These are phyloP conservation scores for Adrianichthys oophorus DNA, from an alignment of 2,797 vertebrate genomes.

Conservation along the genomic window DNA sequence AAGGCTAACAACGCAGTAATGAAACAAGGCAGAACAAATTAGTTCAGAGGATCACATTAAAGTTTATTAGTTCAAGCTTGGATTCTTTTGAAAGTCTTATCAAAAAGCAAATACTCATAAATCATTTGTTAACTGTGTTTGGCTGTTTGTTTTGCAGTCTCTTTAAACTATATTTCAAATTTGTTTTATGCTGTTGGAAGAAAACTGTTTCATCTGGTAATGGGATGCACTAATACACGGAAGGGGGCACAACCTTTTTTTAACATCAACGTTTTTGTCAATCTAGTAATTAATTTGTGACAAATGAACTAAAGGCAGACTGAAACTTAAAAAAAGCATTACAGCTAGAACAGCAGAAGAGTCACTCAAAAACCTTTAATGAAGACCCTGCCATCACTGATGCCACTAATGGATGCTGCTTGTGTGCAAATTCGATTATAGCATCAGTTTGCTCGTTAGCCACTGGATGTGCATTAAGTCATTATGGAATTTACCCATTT, in stretches of 20 bases:
- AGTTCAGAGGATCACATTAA: conserved; percentile 4
- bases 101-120: conserved; percentile 8
- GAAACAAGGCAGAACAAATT: conserved; percentile 1
- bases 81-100: conserved; percentile 1
- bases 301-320: conserved; percentile 1
- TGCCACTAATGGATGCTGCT: conserved; percentile 46
- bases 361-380: conserved; percentile 25
- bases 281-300: conserved; percentile 8
- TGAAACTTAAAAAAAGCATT: conserved; percentile 2
- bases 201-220: conserved; percentile 18
- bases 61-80: conserved; percentile 17
- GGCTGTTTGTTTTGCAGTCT: too few species aligned
- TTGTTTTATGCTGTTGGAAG: not conserved
- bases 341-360: not conserved
- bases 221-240: conserved; percentile 22
- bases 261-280: not conserved
- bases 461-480: conserved; percentile 53
- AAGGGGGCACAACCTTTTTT: conserved; percentile 32
- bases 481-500: conserved; percentile 52
- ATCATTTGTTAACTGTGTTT: not conserved
- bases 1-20: conserved; percentile 6
- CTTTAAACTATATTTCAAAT: too few species aligned
- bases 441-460: conserved; percentile 25
- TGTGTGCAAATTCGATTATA: conserved; percentile 50
- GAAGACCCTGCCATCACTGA: conserved; percentile 19